Evolutionary conservation across 2,888 invertebrate genomes (phyloP), one percentile per base, ranked within the genome.

Genomic region (Ophion slaviceki): DNA sequence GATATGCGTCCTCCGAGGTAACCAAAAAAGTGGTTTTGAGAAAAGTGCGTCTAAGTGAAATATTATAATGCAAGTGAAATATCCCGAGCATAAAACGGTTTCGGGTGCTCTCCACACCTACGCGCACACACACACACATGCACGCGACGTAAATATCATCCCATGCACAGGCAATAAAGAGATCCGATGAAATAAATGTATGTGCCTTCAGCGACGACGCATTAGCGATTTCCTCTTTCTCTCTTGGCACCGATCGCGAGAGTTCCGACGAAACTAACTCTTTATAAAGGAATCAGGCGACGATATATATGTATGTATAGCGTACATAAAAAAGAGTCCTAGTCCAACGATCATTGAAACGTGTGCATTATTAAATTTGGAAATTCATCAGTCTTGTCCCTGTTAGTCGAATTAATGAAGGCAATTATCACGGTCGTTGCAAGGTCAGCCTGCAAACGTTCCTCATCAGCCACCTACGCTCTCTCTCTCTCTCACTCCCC

Each of bases 381-480:
- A 61, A 83, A 79, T 83, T 70, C 61, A 72, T 82, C 74, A 67
- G 61, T 62, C 64, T 20, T 32, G n/a, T 59, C 53, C 61, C 28
- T n/a, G 72, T 72, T 66, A 53, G 68, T 75, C 62, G 64, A 83
- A 83, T 83, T 79, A 83, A 83, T 80, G 14, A 79, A 70, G 68
- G 79, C 83, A 83, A 83, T 83, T 79, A 79, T 17, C 45, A 61
- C 47, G 72, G 36, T 67, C 64, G 75, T 74, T 79, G 68, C 40
- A 67, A n/a, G n/a, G n/a, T n/a, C n/a, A n/a, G n/a, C n/a, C n/a
- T n/a, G n/a, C n/a, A n/a, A n/a, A n/a, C 75, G 75, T 75, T 71
- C 75, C 59, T 80, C 75, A 70, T 76, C 70, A 84, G 70, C 86
- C 84, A 81, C 87, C 88, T 79, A 88, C 87, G 84, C 86, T 76